Evolutionary conservation across 2,797 vertebrate species (phyloP).

Genomic region (Acanthurus leucopareius): DNA sequence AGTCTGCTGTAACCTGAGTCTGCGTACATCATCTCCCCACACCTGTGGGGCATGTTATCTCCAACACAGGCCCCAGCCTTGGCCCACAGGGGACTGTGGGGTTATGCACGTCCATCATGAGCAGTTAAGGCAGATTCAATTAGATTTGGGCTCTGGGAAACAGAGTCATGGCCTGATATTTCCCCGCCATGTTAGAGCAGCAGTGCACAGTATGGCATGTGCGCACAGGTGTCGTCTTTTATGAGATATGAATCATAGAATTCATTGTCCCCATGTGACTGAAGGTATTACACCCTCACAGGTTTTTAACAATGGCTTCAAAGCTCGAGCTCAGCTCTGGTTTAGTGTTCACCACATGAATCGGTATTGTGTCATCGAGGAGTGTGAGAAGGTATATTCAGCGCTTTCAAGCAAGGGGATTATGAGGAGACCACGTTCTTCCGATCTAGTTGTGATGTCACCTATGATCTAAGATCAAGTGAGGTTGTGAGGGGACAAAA

Average conservation of each 20-base stretch:
- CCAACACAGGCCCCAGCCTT: conserved; percentile 31
- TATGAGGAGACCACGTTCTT: conserved; percentile 45
- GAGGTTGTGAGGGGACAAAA: conserved; percentile 33
- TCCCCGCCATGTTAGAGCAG: background rate
- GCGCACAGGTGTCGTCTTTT: conserved; percentile 68
- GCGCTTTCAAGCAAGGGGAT: conserved; percentile 53
- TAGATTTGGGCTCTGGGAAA: conserved; percentile 64
- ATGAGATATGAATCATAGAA: conserved; percentile 70
- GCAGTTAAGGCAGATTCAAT: conserved; percentile 74
- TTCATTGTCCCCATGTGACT: conserved; percentile 67
- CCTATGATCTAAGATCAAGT: conserved; percentile 43
- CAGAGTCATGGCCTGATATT: conserved; percentile 21
- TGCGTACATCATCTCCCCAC: conserved; percentile 64
- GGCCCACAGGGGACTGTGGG: conserved; percentile 44
- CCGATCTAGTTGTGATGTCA: conserved; percentile 58
- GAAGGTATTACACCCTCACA: conserved; percentile 55
- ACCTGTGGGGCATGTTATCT: conserved; percentile 72
- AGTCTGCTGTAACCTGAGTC: conserved; percentile 75
- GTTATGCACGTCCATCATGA: conserved; percentile 69
- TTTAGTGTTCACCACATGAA: conserved; percentile 65
- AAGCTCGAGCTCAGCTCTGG: conserved; percentile 68
- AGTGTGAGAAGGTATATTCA: conserved; percentile 56
- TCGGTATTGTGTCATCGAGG: conserved; percentile 54
- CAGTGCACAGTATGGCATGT: conserved; percentile 22
- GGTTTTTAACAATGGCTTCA: conserved; percentile 75